phyloP scores from a whole-genome alignment of 2,797 vertebrate genomes.

The Chaetophractus vellerosus region DNA sequence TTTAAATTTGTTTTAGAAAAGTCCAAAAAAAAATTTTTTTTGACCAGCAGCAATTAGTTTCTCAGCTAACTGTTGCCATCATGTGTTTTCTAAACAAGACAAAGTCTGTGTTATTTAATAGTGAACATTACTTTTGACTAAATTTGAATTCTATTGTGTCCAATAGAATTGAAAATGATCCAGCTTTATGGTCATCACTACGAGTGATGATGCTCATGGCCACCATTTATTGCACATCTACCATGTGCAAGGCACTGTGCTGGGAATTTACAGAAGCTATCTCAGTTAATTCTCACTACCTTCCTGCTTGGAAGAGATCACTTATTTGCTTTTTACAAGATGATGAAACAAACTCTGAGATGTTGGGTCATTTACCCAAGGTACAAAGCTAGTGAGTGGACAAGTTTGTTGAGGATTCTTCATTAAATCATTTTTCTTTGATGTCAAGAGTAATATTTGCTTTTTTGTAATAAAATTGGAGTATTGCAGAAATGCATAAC shows the following conservation, averaged over 20 bases:
- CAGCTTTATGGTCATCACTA: not conserved
- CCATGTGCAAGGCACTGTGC: not conserved
- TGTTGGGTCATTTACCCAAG: not conserved
- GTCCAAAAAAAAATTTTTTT: not conserved
- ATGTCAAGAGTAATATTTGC: slow-evolving; percentile 12
- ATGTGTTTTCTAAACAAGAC: not conserved
- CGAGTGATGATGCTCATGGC: not conserved
- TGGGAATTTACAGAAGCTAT: not conserved
- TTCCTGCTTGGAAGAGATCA: slow-evolving; percentile 1
- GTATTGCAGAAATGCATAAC: not conserved
- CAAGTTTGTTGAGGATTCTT: slow-evolving; percentile 49
- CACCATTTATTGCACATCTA: not conserved
- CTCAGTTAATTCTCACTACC: slow-evolving; percentile 21
- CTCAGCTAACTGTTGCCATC: not conserved
- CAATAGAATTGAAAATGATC: not conserved
- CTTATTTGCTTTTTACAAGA: slow-evolving; percentile 14
- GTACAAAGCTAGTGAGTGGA: slow-evolving; percentile 56
- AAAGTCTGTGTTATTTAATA: not conserved
- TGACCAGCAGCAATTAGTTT: not conserved
- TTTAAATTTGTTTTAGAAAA: slow-evolving; percentile 55
- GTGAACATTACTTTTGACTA: not conserved
- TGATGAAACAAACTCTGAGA: slow-evolving; percentile 33
- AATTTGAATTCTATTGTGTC: not conserved
- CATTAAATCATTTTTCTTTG: slow-evolving; percentile 38
- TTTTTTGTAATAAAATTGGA: slow-evolving; percentile 26